These are phyloP conservation scores for Pentamera pediparva DNA, from an alignment of 53 echinoderm and acorn worm genomes.

Conservation along the genomic window DNA sequence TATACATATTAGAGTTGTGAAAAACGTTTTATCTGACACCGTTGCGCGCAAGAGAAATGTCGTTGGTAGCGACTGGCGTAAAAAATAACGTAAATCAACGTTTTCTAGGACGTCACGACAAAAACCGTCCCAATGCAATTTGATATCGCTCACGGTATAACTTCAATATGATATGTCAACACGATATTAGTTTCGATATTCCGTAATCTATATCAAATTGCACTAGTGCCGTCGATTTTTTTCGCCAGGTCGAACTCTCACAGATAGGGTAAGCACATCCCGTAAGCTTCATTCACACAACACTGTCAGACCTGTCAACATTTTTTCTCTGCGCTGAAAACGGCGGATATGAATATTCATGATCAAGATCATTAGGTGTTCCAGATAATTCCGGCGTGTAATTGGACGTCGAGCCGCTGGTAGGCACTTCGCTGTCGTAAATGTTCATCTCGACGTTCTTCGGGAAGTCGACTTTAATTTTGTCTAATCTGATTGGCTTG, in stretches of 20 bases:
- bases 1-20: background rate
- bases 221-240: no score
- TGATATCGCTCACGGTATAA: no score
- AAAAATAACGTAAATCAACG: no score
- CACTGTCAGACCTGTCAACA: slow-evolving; percentile 1
- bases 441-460: slow-evolving; percentile 24
- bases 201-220: no score
- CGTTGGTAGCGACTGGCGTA: no score
- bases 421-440: slow-evolving; percentile 4
- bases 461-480: background rate
- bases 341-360: slow-evolving; percentile 22
- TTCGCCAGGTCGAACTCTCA: no score
- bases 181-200: no score
- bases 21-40: background rate
- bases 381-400: no score
- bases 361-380: background rate
- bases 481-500: background rate
- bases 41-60: no score
- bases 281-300: background rate
- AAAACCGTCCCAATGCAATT: background rate
- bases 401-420: background rate
- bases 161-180: no score
- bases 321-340: background rate
- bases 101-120: background rate
- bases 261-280: no score